phyloP scores from a whole-genome alignment of 2,888 invertebrate species.

The Heteromurus nitidus region DNA sequence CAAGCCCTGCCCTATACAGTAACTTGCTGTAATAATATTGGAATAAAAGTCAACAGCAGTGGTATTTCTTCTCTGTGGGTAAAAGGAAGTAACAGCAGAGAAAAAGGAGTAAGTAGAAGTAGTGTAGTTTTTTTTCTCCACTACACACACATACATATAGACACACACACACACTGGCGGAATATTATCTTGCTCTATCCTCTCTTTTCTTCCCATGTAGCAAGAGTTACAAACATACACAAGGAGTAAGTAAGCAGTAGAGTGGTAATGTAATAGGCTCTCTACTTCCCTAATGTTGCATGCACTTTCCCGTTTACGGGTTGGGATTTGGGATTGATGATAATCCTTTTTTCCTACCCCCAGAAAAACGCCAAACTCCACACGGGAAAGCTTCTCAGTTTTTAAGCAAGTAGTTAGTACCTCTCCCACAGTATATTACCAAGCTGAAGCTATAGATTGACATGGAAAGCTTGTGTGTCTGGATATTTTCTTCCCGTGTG shows the following conservation, averaged over 20 bases:
- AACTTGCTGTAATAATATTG: constrained; percentile 42
- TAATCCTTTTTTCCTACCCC: constrained; percentile 41
- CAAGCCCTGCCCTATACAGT: constrained; percentile 60
- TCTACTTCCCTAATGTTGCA: constrained; percentile 47
- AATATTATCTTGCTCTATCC: constrained; percentile 8
- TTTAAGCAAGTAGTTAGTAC: constrained; percentile 29
- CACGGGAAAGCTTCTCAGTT: constrained; percentile 32
- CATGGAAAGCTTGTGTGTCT: neutral
- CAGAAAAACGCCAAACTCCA: constrained; percentile 31
- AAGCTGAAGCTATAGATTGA: constrained; percentile 23
- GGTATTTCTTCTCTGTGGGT: constrained; percentile 33
- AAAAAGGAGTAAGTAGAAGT: neutral
- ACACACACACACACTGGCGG: neutral
- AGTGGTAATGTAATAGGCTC: constrained; percentile 46
- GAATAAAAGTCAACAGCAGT: constrained; percentile 58
- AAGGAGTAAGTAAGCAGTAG: constrained; percentile 29
- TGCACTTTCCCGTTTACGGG: constrained; percentile 57
- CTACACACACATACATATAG: too few relatives aligned
- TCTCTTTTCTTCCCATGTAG: constrained; percentile 3
- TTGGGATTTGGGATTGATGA: constrained; percentile 58
- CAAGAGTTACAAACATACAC: too few relatives aligned
- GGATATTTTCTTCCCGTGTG: neutral
- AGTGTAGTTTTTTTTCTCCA: constrained; percentile 23
- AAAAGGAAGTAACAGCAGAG: constrained; percentile 48
- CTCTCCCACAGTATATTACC: constrained; percentile 5